These are phyloP conservation scores for Neoascia interrupta DNA, from an alignment of 2,888 invertebrate genomes.

Conservation along the genomic window DNA sequence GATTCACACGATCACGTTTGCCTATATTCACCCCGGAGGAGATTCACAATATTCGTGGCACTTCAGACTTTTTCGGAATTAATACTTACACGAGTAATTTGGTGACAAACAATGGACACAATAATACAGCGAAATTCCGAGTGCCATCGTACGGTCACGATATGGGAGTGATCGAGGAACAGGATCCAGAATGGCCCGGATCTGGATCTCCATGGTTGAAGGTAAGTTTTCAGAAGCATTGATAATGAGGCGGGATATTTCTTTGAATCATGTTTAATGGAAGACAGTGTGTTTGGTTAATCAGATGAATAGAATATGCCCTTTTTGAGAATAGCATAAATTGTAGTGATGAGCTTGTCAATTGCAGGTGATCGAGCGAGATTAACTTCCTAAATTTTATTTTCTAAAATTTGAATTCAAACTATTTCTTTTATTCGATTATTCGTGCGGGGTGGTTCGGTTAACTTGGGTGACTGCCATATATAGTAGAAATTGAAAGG, in stretches of 20 bases:
- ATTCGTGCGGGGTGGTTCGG: too few species aligned
- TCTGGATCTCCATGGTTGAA: conserved; percentile 83
- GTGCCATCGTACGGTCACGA: conserved; percentile 83
- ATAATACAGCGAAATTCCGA: conserved; percentile 77
- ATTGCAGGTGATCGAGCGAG: too few species aligned
- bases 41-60: conserved; percentile 82
- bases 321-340: too few species aligned
- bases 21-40: conserved; percentile 83
- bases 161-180: conserved; percentile 82
- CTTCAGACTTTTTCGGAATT: conserved; percentile 87
- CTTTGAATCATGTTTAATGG: background rate
- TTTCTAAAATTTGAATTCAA: too few species aligned
- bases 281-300: background rate
- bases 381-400: too few species aligned
- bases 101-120: conserved; percentile 78
- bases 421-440: too few species aligned
- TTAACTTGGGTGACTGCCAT: too few species aligned
- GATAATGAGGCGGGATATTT: background rate
- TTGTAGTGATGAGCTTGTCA: too few species aligned
- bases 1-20: conserved; percentile 82
- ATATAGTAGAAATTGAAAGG: too few species aligned
- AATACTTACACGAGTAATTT: conserved; percentile 86
- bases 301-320: too few species aligned
- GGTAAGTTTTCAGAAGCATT: conserved; percentile 78
- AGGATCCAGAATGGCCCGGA: conserved; percentile 83